Conservation (phyloP, 2,797 vertebrate genomes). For the Prionace glauca region DNA sequence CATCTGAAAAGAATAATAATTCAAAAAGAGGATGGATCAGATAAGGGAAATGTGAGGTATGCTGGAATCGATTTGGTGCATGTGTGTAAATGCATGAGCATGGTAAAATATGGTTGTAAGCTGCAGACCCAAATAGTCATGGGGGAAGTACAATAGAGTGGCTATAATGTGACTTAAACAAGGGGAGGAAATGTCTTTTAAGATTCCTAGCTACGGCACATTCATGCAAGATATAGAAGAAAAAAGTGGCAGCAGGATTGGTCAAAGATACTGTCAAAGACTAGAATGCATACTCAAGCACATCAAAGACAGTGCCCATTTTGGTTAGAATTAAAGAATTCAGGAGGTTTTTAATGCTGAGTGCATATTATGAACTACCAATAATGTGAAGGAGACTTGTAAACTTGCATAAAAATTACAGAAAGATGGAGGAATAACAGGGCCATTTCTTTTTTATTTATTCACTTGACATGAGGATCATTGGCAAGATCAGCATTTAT, state of each 20-base stretch:
- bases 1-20: background rate
- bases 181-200: background rate
- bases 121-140: background rate
- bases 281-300: background rate
- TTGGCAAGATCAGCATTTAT: background rate
- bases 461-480: background rate
- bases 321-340: background rate
- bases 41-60: background rate
- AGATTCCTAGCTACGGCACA: background rate
- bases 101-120: background rate
- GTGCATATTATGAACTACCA: background rate
- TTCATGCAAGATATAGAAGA: background rate
- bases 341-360: background rate
- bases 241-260: background rate
- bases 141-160: background rate
- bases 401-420: background rate
- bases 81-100: background rate
- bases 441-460: background rate
- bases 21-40: background rate
- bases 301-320: background rate
- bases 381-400: background rate
- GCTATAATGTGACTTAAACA: background rate
- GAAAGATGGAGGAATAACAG: background rate
- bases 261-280: background rate
- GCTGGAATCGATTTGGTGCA: background rate